Percentiles rank a stretch among this genome's conserved stretches.
These are phyloP conservation scores for Hymenopus coronatus DNA, from an alignment of 2,888 invertebrate species.

Conservation along the genomic window DNA sequence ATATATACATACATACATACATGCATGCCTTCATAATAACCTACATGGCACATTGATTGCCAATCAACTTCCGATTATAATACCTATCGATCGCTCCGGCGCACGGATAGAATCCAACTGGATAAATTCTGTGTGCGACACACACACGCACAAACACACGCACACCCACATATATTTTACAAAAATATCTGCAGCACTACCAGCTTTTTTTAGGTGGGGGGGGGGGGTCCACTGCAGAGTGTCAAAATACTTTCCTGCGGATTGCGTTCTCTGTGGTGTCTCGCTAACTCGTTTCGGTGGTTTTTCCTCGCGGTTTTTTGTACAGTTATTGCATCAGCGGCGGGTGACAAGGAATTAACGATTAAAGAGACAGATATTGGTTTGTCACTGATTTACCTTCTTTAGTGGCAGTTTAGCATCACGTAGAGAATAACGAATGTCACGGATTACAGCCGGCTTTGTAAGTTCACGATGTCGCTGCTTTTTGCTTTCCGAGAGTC, in stretches of 20 bases:
- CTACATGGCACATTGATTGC: conserved; percentile 34
- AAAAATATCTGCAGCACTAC: conserved; percentile 12
- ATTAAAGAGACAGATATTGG: not conserved
- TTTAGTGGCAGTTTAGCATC: not conserved
- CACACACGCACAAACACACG: not conserved
- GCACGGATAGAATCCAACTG: conserved; percentile 8
- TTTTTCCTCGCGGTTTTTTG: not conserved
- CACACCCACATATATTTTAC: conserved; percentile 11
- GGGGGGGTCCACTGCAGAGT: not conserved
- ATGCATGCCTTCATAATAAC: conserved; percentile 34
- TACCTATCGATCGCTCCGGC: conserved; percentile 30
- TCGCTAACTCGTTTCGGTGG: not conserved
- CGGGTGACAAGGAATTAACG: not conserved
- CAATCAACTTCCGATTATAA: conserved; percentile 35
- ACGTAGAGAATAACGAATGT: not conserved
- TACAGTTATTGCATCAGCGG: not conserved
- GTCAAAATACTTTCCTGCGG: conserved; percentile 1
- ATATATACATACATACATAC: conserved; percentile 26
- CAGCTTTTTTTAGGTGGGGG: not conserved
- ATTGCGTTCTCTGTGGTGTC: not conserved
- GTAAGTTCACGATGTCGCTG: not conserved
- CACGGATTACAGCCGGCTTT: not conserved
- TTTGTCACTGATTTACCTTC: not conserved
- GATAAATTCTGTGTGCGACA: not conserved
- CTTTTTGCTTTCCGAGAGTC: not conserved